Base-by-base conservation (phyloP, 1,140 invertebrate species). In the Anastrepha obliqua region DNA sequence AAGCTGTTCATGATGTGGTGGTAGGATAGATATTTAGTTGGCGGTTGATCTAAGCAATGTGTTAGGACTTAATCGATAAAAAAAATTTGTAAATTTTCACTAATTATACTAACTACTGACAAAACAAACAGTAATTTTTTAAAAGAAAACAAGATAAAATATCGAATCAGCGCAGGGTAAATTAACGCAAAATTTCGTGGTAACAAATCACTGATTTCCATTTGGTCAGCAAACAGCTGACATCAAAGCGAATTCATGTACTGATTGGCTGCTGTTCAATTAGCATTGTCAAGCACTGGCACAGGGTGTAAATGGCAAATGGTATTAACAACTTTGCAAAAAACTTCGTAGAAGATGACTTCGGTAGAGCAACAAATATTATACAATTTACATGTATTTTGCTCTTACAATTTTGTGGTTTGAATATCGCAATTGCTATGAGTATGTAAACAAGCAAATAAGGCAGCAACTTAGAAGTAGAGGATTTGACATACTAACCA, bases 1-100 rank as follows among this genome's bases (percentile, higher is more conserved):
- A 96, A 92, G 88, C 95, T 95, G 90, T 96, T 96, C 96, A 96
- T 96, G 44, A 11, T 87, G 87, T 39, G 6, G 3, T 81, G 44
- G 15, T 51, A 81, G 44, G 74, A 7, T 55, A 55, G 47, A 81
- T n/a, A n/a, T 13, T 8, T 51, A 9, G 15, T 55, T 29, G 51
- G 51, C 6, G 3, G 51, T 74, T 67, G 64, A 6, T 13, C 20
- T 11, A n/a, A 74, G 42, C 67, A 17, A 74, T 44, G 13, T 17
- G 6, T 47, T 7, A 4, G 5, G 15, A 74, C 39, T 4, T 17
- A 74, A 15, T 5, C 17, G 13, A 15, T 17, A n/a, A 17, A 17
- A 2, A 2, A 29, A 15, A 67, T 67, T 29, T 29, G 29, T 15
- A 20, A 29, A 67, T 4, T 20, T 67, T 67, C 64, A 39, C n/a